These are phyloP conservation scores for Apotomis betuletana DNA, from an alignment of 2,888 invertebrate species.

Conservation along the genomic window DNA sequence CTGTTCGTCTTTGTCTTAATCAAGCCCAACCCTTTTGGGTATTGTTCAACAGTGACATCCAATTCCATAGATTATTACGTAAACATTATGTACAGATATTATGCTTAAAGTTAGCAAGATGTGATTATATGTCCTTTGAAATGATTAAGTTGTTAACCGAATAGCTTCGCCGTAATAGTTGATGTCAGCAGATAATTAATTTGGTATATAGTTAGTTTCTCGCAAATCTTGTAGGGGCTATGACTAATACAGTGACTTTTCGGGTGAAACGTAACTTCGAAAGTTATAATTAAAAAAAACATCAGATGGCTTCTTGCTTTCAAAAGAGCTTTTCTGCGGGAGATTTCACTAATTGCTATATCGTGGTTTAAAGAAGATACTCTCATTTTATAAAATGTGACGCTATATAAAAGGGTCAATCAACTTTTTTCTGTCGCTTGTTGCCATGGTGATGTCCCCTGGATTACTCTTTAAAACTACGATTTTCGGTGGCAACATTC, in stretches of 20 bases:
- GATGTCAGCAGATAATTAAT: conserved; percentile 60
- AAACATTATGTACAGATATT: conserved; percentile 36
- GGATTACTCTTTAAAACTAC: no score
- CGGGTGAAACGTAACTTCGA: background rate
- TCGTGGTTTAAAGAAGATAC: background rate
- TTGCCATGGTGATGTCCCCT: no score
- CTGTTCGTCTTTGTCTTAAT: conserved; percentile 51
- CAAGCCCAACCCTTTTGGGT: conserved; percentile 44
- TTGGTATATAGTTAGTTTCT: conserved; percentile 1
- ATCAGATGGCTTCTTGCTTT: conserved; percentile 8
- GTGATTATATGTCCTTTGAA: conserved; percentile 31
- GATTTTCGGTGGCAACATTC: no score
- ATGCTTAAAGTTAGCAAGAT: conserved; percentile 28
- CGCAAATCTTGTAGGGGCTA: background rate
- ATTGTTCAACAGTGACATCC: conserved; percentile 45
- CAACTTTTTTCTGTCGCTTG: no score
- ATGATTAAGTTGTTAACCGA: conserved; percentile 26
- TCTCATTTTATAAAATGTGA: no score
- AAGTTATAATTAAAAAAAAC: conserved; percentile 9
- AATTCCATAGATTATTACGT: conserved; percentile 38
- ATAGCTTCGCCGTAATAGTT: conserved; percentile 47
- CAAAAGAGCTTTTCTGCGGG: background rate
- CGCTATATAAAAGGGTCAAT: no score
- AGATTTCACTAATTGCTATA: background rate
- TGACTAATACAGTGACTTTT: background rate